phyloP scores from a whole-genome alignment of 2,888 invertebrate species.

The Blera fallax region DNA sequence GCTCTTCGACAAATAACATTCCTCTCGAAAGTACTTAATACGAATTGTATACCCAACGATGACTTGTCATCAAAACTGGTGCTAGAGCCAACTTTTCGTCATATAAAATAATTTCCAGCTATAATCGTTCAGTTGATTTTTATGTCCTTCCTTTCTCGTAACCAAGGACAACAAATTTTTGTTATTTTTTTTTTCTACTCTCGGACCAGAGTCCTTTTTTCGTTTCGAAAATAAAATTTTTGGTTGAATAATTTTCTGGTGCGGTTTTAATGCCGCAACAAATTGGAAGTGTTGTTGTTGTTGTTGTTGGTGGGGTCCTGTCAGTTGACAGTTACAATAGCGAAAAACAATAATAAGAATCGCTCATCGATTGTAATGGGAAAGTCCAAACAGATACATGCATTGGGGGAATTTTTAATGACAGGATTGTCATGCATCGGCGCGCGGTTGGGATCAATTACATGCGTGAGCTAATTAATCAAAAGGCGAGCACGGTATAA shows the following conservation, averaged over 20 bases:
- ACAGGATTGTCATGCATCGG: constrained; percentile 47
- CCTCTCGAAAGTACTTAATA: neutral
- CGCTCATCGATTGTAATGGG: constrained; percentile 38
- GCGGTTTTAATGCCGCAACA: constrained; percentile 59
- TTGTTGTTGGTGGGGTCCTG: constrained; percentile 17
- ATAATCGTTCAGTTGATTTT: constrained; percentile 44
- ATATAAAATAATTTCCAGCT: constrained; percentile 44
- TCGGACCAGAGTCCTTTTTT: neutral
- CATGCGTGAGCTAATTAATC: constrained; percentile 65
- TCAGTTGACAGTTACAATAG: constrained; percentile 42
- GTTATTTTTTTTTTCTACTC: neutral
- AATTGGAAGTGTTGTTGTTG: too few species aligned
- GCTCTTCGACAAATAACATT: neutral
- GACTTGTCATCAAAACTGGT: constrained; percentile 18
- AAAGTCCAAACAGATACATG: neutral
- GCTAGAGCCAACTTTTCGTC: constrained; percentile 21
- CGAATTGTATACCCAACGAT: neutral
- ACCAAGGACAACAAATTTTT: neutral
- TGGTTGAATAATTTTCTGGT: constrained; percentile 39
- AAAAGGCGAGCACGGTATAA: constrained; percentile 42
- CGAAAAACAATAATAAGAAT: constrained; percentile 36
- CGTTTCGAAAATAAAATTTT: constrained; percentile 2
- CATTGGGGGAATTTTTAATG: constrained; percentile 37
- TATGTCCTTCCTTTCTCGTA: constrained; percentile 12
- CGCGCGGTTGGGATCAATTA: constrained; percentile 25